Evolutionary conservation across 2,888 invertebrate genomes (phyloP), one percentile per base, ranked within the genome.

Genomic region (Drosophila quinaria): DNA sequence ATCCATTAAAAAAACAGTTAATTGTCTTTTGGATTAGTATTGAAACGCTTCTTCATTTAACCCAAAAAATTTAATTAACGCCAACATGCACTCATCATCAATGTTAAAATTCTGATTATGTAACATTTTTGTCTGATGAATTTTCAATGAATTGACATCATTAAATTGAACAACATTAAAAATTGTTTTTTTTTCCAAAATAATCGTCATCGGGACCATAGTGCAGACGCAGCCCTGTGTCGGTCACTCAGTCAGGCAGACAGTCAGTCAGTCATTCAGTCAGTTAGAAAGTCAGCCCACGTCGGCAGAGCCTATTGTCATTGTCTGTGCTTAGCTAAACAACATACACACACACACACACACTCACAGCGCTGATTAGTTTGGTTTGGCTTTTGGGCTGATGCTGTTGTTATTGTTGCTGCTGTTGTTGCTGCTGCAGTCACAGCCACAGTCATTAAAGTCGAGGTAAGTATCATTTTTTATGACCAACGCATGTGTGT

Each of bases 391-490:
- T 68, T 63, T 50, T 49, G 51, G 78, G 63, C 61, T 62, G 52
- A 39, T 52, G 52, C 47, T 41, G 19, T 37, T 44, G 60, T 15
- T 47, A 25, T 41, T 60, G 39, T 22, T 64, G 59, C 39, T 39
- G 9, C 39, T 68, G 49, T 9, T 67, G 67, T 44, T 59, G 51
- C 62, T 66, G 73, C 31, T 74, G 74, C 87, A 84, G 82, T 71
- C 70, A 69, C 62, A 80, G 80, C 69, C 78, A 80, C 67, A 85
- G 82, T 81, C 84, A 85, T 85, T 85, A 85, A 85, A 85, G 87
- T 65, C 80, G 82, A 85, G 88, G 85, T 87, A 85, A 85, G 84
- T 72, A 85, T 85, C 78, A 85, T 80, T 85, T 85, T 85, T 87
- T 85, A 85, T 85, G 78, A 74, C 69, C 72, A 61, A 68, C 66